A percentile compares a stretch with the other conserved stretches of the same genome.
Evolutionary conservation across 2,888 invertebrate genomes (phyloP).

Genomic region (Eupithecia dodoneata): DNA sequence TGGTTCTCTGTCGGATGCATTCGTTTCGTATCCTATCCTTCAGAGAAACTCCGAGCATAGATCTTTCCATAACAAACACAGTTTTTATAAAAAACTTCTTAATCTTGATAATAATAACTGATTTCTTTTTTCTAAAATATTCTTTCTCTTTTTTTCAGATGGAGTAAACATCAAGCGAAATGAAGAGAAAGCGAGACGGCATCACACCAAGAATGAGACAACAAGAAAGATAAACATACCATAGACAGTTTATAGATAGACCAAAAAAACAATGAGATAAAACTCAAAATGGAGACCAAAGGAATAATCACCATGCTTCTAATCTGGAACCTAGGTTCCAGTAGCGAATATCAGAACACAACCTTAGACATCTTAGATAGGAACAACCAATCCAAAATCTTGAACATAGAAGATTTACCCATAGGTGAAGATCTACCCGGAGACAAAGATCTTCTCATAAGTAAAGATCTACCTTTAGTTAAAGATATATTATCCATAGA

Average conservation of each 20-base stretch:
- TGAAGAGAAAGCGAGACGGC: slow-evolving; percentile 16
- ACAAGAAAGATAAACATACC: background rate
- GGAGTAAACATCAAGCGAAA: slow-evolving; percentile 6
- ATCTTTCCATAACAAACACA: no score
- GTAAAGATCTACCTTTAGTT: background rate
- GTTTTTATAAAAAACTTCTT: no score
- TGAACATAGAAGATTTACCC: background rate
- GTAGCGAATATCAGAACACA: slow-evolving; percentile 42
- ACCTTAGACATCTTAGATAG: slow-evolving; percentile 27
- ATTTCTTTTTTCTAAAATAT: background rate
- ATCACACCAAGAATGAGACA: background rate
- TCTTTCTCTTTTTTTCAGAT: slow-evolving; percentile 25
- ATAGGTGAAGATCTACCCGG: background rate
- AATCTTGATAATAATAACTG: no score
- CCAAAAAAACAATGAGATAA: slow-evolving; percentile 11
- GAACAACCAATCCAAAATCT: background rate
- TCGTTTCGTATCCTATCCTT: no score
- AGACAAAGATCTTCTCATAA: background rate
- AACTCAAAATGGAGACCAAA: slow-evolving; percentile 34
- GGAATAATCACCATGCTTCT: slow-evolving; percentile 35
- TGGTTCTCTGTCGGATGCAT: no score
- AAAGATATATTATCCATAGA: slow-evolving; percentile 4
- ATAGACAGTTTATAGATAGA: background rate
- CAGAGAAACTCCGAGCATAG: no score
- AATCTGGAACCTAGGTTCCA: slow-evolving; percentile 31